Evolutionary conservation across 2,797 vertebrate genomes (phyloP), one percentile per base, ranked within the genome.

Genomic region (Apogon talboti): DNA sequence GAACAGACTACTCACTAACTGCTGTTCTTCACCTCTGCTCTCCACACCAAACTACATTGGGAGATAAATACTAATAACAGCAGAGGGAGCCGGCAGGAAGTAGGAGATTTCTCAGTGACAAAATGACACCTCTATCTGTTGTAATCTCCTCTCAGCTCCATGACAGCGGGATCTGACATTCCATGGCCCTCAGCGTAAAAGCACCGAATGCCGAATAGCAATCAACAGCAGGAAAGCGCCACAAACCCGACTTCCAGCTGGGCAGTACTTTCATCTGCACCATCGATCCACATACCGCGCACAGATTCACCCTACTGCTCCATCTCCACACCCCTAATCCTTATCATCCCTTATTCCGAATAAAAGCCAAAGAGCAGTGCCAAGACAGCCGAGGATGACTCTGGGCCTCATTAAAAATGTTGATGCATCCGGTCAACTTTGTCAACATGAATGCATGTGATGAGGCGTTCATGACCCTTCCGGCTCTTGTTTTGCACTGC

Each of bases 381-480:
- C 50, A 75, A 78, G 75, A 58, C 69, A 47, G 76, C 66, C 77
- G 45, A 73, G 62, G 76, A 53, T 45, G 9, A 50, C 55, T 53
- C 42, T 30, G 58, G 52, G 70, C 74, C 55, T 84, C 79, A 76
- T 84, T 79, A 79, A 82, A 85, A 73, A 81, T 74, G 82, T 57
- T 85, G 84, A 78, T 70, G 28, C 49, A 74, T 79, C 47, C 49
- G 66, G 38, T 35, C 19, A 58, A 48, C 21, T 54, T 71, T 79
- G 30, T 42, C 3, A 13, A 66, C 61, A 52, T 46, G 28, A 64
- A 57, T 42, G 11, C 49, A 37, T 47, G 50, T 40, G 65, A 69
- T 47, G 63, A 74, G 63, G 52, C 41, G 44, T 19, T 12, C 18
- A 2, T 44, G 66, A 74, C 37, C 48, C 41, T 14, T 45, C 3